These are phyloP conservation scores for Bombus consobrinus DNA, from an alignment of 1,140 invertebrate genomes.

Conservation along the genomic window DNA sequence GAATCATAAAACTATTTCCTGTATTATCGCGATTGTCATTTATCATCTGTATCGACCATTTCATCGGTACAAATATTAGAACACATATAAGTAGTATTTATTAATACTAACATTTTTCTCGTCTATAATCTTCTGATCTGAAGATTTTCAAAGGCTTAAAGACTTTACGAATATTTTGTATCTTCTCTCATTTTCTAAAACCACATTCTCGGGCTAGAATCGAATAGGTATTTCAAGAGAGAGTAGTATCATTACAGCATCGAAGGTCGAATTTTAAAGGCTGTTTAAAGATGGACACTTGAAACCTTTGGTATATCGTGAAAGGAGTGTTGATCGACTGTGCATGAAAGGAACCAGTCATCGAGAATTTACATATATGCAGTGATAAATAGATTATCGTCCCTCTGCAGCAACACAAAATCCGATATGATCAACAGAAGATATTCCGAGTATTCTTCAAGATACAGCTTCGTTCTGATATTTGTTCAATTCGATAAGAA, in stretches of 20 bases:
- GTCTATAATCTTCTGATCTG: too few species aligned
- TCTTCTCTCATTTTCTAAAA: not conserved
- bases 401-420: not conserved
- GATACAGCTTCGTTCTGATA: not conserved
- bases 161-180: not conserved
- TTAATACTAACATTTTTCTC: too few species aligned
- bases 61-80: too few species aligned
- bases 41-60: too few species aligned
- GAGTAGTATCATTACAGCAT: not conserved
- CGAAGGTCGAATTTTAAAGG: constrained; percentile 44
- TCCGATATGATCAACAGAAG: not conserved
- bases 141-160: not conserved
- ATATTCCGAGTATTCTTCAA: not conserved
- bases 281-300: constrained; percentile 11
- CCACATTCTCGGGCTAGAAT: not conserved
- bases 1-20: too few species aligned
- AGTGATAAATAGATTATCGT: constrained; percentile 35
- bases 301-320: constrained; percentile 17
- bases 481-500: not conserved
- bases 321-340: constrained; percentile 32
- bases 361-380: constrained; percentile 14
- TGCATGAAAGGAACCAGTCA: constrained; percentile 29
- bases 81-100: too few species aligned
- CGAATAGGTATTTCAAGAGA: not conserved
- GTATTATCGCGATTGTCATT: too few species aligned